These are phyloP conservation scores for Karalla daura DNA, from an alignment of 2,797 vertebrate species.

Conservation along the genomic window DNA sequence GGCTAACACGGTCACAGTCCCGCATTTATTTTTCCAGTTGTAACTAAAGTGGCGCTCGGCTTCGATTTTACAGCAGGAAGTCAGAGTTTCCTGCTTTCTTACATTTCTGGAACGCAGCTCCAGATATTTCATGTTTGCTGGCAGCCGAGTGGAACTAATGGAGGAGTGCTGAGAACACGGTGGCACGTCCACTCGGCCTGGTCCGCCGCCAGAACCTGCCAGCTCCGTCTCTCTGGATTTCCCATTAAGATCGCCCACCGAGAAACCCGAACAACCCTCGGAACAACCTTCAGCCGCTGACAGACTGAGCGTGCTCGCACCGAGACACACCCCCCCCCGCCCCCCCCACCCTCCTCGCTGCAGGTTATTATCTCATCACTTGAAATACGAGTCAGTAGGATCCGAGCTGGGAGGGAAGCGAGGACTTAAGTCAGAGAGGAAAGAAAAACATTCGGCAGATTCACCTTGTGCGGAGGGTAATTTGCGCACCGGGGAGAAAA, in stretches of 20 bases:
- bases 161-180: conserved; percentile 36
- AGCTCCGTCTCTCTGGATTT: conserved; percentile 65
- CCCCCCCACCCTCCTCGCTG: conserved; percentile 13
- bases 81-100: conserved; percentile 51
- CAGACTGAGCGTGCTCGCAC: conserved; percentile 28
- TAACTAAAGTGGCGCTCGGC: conserved; percentile 8
- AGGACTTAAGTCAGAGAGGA: conserved; percentile 39
- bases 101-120: conserved; percentile 21
- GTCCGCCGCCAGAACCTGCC: conserved; percentile 53
- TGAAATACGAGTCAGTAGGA: conserved; percentile 32
- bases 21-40: conserved; percentile 38
- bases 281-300: conserved; percentile 53
- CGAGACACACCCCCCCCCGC: conserved; percentile 36
- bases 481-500: not conserved
- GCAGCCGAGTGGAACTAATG: conserved; percentile 6
- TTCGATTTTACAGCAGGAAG: conserved; percentile 52
- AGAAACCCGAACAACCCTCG: conserved; percentile 19
- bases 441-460: conserved; percentile 34
- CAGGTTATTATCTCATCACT: conserved; percentile 55
- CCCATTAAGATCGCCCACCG: conserved; percentile 70
- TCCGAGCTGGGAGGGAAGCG: conserved; percentile 24
- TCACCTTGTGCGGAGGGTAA: not conserved
- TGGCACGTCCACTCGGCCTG: conserved; percentile 42
- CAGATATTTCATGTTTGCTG: conserved; percentile 20
- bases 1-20: conserved; percentile 10